phyloP scores from a whole-genome alignment of 1,140 invertebrate genomes.

The roundworm (Caenorhabditis elegans) region DNA sequence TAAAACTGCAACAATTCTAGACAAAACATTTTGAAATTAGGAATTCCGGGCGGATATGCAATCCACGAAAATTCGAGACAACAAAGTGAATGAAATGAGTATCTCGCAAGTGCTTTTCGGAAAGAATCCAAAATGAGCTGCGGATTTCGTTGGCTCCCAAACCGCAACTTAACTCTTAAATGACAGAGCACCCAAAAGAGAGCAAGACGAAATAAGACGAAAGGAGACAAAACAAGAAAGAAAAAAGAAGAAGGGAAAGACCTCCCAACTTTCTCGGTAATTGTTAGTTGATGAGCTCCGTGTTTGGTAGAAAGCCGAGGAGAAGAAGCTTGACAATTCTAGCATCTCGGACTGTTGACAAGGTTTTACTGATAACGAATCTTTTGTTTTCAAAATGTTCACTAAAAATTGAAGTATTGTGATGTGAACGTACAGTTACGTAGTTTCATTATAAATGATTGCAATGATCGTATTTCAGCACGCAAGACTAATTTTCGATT shows the following conservation, averaged over 20 bases:
- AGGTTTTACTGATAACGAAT: too few relatives aligned
- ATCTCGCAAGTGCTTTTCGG: conserved; percentile 15
- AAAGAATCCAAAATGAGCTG: conserved; percentile 17
- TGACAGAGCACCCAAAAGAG: conserved; percentile 1
- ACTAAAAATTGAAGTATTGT: not conserved
- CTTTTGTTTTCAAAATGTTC: not conserved
- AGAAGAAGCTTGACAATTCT: too few relatives aligned
- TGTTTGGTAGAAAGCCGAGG: too few relatives aligned
- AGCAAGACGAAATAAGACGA: not conserved
- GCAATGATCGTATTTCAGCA: too few relatives aligned
- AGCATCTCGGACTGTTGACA: too few relatives aligned
- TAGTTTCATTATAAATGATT: too few relatives aligned
- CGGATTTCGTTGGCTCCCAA: not conserved
- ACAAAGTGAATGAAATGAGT: conserved; percentile 5
- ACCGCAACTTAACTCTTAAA: not conserved
- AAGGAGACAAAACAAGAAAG: not conserved
- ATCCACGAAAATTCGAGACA: not conserved
- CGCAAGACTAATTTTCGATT: too few relatives aligned
- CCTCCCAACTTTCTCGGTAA: not conserved
- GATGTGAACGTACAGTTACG: too few relatives aligned
- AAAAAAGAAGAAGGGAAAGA: not conserved
- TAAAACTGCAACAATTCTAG: not conserved
- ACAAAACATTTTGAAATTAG: not conserved
- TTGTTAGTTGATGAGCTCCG: conserved; percentile 26
- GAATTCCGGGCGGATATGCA: not conserved